Conservation (phyloP, 2,113 vertebrate genomes). For the Microcebus griseorufus region DNA sequence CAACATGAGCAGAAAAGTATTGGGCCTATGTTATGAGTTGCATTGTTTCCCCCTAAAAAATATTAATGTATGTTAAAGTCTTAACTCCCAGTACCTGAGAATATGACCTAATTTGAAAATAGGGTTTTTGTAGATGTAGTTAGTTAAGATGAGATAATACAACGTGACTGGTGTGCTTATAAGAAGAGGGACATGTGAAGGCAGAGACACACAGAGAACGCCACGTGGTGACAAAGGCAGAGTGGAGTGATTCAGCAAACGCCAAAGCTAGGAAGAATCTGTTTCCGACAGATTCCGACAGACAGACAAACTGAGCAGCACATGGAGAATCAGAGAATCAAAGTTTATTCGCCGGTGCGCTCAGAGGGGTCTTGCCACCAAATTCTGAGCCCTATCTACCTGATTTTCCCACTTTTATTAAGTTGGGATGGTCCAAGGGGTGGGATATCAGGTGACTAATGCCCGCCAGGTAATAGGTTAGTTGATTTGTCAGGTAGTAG, state of each 20-base stretch:
- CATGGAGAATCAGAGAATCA: too few species aligned
- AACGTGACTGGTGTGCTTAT: background rate
- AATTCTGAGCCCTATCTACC: too few species aligned
- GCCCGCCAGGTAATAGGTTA: too few species aligned
- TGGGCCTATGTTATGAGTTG: background rate
- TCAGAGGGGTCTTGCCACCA: too few species aligned
- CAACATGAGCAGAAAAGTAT: background rate
- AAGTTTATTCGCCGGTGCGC: too few species aligned
- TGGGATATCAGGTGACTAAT: too few species aligned
- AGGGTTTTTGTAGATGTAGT: background rate
- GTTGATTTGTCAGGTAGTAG: too few species aligned
- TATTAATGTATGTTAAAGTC: background rate
- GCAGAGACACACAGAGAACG: background rate
- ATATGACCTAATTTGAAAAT: background rate
- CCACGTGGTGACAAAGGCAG: background rate
- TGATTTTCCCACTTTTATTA: too few species aligned
- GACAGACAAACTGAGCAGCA: too few species aligned
- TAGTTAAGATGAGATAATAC: background rate
- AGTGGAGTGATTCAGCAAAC: accelerated
- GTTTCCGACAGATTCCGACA: too few species aligned
- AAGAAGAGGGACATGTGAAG: background rate
- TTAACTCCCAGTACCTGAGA: background rate
- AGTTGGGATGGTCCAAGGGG: too few species aligned
- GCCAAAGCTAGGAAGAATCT: background rate
- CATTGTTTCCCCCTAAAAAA: background rate